Evolutionary conservation across 1,140 invertebrate species (phyloP), one percentile per base, ranked within the genome.

Genomic region (Paracyclopina nana): DNA sequence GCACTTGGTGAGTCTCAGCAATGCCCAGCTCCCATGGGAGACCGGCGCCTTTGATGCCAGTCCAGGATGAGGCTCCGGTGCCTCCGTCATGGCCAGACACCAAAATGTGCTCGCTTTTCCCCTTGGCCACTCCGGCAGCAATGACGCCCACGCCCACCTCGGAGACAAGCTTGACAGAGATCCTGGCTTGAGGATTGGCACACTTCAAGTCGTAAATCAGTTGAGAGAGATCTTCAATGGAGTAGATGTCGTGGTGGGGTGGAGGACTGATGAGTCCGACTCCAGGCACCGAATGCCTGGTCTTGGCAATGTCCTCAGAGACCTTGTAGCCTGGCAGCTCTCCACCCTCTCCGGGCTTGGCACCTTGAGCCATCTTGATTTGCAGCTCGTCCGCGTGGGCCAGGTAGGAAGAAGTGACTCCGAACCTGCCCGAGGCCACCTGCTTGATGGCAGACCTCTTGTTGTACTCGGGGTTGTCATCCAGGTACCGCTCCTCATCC

Each of bases 181-280:
- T 91, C 44, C 91, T 70, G 1, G 92, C 92, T 49, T 72, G 71
- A 0, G 94, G 94, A 72, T 98, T 99, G 38, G 91, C 83, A 63
- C 85, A 90, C 66, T 98, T 98, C 40, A 99, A 70, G 67, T 99
- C 94, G 61, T 96, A 97, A 61, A 99, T 97, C 29, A 99, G 70
- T 70, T 98, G 87, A 1, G 92, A 87, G 57, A 99, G 70, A 71
- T 99, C 94, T 68, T 99, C 94, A 60, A 99, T 98, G 28, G 88
- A 95, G 67, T 99, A 99, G 64, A 98, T 97, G 62, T 98, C 92
- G 65, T 98, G 94, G 70, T 98, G 94, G 5, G 94, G 94, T 5
- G 94, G 92, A 27, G 94, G 94, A 1, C 90, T 96, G 61, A 98
- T 97, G 1, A 98, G 68, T 45, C 94, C 94, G n/a, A 98, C 94